These are phyloP conservation scores for Andrena marginata DNA, from an alignment of 2,888 invertebrate species.

Conservation along the genomic window DNA sequence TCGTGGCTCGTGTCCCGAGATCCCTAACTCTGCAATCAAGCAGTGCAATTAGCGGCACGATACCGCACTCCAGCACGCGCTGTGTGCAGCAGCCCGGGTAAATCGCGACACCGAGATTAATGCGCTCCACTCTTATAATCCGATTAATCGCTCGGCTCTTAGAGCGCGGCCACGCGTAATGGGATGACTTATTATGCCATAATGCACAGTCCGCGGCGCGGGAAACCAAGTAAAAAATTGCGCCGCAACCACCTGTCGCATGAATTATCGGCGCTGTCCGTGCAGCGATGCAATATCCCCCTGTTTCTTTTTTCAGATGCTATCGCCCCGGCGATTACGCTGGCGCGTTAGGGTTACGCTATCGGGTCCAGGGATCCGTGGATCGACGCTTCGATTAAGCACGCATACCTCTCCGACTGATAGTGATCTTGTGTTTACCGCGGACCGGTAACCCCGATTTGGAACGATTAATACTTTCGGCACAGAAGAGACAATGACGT, in stretches of 20 bases:
- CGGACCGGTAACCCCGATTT: neutral
- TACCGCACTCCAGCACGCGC: neutral
- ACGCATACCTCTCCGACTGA: neutral
- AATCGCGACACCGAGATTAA: conserved; percentile 49
- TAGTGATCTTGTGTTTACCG: neutral
- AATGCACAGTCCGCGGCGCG: neutral
- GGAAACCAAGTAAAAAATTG: conserved; percentile 11
- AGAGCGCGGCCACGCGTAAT: conserved; percentile 34
- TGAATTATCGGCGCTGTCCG: conserved; percentile 46
- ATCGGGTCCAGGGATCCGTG: neutral
- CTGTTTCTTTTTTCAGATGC: neutral
- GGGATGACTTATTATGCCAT: conserved; percentile 42
- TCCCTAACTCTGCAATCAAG: neutral
- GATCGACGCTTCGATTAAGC: neutral
- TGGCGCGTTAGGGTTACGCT: neutral
- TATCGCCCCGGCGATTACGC: neutral
- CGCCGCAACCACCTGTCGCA: conserved; percentile 46
- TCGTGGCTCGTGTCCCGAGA: neutral
- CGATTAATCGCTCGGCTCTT: conserved; percentile 47
- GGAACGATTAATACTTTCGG: neutral
- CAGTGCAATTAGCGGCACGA: neutral
- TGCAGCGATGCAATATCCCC: neutral
- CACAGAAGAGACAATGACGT: neutral
- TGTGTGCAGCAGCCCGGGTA: conserved; percentile 3
- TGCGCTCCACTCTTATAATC: conserved; percentile 40